A percentile compares a stretch with the other conserved stretches of the same genome.
These are phyloP conservation scores for Tipula vernalis DNA, from an alignment of 2,888 invertebrate species.

Conservation along the genomic window DNA sequence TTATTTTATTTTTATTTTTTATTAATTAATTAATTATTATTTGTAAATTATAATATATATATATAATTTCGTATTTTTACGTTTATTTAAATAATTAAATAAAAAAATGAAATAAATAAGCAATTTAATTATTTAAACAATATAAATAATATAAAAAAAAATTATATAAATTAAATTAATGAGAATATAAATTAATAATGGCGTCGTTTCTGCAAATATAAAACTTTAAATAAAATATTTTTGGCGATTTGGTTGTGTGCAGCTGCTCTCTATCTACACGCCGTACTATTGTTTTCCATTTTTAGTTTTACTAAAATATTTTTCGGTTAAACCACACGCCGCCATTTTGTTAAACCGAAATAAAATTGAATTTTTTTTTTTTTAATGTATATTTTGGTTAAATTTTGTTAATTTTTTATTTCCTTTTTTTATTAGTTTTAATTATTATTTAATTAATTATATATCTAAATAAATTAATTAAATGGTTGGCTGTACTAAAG, in stretches of 20 bases:
- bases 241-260: background rate
- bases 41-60: background rate
- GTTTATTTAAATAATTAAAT: slow-evolving; percentile 8
- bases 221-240: background rate
- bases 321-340: background rate
- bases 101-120: background rate
- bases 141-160: background rate
- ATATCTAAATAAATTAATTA: background rate
- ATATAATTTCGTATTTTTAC: background rate
- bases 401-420: background rate
- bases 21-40: background rate
- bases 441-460: background rate
- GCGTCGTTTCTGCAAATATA: background rate
- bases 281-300: background rate
- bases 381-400: background rate
- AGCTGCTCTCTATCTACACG: background rate
- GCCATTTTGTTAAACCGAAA: background rate
- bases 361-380: background rate
- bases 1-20: background rate
- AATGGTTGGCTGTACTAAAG: slow-evolving; percentile 9
- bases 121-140: background rate
- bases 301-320: background rate
- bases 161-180: background rate
- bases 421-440: background rate
- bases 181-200: background rate